These are phyloP conservation scores for Drosophila aldrichi DNA, from an alignment of 2,888 invertebrate species.

Conservation along the genomic window DNA sequence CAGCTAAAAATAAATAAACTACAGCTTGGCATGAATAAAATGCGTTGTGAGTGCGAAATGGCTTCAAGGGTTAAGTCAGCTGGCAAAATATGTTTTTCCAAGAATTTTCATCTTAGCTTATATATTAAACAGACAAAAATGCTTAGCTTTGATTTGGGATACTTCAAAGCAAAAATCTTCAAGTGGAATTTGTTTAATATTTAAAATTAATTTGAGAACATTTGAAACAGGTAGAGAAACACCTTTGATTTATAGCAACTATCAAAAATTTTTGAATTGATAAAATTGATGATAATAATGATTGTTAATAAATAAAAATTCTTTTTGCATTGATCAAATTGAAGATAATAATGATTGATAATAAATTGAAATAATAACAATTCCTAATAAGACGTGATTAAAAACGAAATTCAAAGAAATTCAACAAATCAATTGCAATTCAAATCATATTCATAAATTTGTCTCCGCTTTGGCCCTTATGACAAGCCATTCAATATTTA, in stretches of 20 bases:
- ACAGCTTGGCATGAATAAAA: not conserved
- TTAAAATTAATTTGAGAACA: not conserved
- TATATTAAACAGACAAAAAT: not conserved
- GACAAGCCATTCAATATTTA: constrained; percentile 27
- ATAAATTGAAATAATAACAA: too few species aligned
- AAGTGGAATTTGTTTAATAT: not conserved
- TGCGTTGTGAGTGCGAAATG: too few species aligned
- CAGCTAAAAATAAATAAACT: not conserved
- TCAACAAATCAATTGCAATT: not conserved
- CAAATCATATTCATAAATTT: not conserved
- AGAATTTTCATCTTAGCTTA: not conserved
- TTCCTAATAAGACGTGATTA: not conserved
- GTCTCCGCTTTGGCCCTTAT: not conserved
- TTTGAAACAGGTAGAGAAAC: not conserved
- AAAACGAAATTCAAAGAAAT: not conserved
- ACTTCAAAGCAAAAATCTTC: constrained; percentile 1
- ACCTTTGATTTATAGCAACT: not conserved
- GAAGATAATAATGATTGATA: too few species aligned
- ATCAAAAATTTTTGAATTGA: too few species aligned
- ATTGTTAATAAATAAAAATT: too few species aligned
- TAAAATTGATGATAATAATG: too few species aligned
- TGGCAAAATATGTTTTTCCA: constrained; percentile 2
- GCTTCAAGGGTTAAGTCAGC: not conserved
- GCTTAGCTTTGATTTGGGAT: not conserved
- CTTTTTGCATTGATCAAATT: too few species aligned